Percentiles rank a stretch among this genome's conserved stretches.
These are phyloP conservation scores for Hippopotamyrus pictus DNA, from an alignment of 2,797 vertebrate species.

Conservation along the genomic window DNA sequence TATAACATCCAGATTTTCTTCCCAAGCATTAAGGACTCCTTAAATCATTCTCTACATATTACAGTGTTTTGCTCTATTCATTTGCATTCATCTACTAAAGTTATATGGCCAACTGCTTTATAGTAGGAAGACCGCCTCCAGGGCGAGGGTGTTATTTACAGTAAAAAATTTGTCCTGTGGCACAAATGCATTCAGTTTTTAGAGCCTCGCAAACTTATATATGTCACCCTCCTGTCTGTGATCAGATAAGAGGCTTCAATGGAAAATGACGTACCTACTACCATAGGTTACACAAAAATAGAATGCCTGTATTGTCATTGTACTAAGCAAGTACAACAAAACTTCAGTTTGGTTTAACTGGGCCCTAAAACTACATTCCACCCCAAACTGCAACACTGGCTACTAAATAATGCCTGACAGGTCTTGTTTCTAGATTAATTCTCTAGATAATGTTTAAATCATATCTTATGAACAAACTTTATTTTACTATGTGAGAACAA, in stretches of 20 bases:
- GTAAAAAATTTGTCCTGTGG: background rate
- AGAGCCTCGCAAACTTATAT: background rate
- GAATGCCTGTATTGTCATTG: background rate
- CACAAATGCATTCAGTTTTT: background rate
- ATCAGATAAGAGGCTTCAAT: constrained; percentile 14
- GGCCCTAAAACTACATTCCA: background rate
- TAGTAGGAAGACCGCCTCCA: background rate
- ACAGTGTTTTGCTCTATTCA: background rate
- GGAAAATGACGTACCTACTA: constrained; percentile 14
- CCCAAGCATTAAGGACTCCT: background rate
- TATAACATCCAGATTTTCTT: background rate
- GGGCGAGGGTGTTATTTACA: background rate
- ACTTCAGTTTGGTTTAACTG: background rate
- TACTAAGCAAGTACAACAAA: background rate
- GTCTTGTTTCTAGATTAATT: background rate
- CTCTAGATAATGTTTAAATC: background rate
- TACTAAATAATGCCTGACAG: background rate
- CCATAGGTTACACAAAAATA: background rate
- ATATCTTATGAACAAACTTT: background rate
- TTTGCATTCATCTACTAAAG: background rate
- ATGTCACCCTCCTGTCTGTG: background rate
- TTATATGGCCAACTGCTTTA: background rate
- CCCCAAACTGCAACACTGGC: background rate
- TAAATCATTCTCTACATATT: background rate
- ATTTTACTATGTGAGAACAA: background rate